Percentiles rank a stretch among this genome's conserved stretches.
Evolutionary conservation across 2,113 vertebrate genomes (phyloP).

Genomic region (Strigops habroptila): DNA sequence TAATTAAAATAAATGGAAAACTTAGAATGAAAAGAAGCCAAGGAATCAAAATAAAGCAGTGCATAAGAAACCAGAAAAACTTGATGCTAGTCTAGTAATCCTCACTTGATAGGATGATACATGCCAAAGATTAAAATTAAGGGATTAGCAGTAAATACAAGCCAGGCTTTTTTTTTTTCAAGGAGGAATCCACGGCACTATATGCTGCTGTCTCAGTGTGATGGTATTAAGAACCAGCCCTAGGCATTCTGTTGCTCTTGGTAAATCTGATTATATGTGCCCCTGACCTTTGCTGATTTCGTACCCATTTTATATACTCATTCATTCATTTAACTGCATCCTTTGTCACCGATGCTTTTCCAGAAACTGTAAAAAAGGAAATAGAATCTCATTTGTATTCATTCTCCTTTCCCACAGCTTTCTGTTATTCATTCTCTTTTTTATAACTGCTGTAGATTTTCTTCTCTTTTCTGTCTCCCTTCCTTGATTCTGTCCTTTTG

Average conservation of each 20-base stretch:
- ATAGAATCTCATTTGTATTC: not conserved
- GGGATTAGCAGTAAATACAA: not conserved
- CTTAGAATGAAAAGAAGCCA: not conserved
- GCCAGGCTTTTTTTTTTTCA: not conserved
- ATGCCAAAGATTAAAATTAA: not conserved
- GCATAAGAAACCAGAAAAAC: not conserved
- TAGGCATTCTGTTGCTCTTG: not conserved
- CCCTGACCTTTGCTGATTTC: not conserved
- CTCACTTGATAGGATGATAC: not conserved
- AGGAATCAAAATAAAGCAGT: not conserved
- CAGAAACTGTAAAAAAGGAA: not conserved
- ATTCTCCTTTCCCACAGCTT: not conserved
- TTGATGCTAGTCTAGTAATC: not conserved
- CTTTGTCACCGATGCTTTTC: not conserved
- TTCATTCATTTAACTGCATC: not conserved
- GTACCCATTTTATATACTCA: not conserved
- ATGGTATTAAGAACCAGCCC: not conserved
- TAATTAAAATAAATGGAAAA: not conserved
- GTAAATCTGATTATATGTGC: not conserved
- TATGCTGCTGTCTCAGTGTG: not conserved
- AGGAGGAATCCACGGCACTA: not conserved
- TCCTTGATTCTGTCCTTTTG: not conserved
- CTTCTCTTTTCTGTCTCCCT: not conserved
- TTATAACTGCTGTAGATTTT: not conserved
- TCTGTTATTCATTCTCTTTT: not conserved